Percentiles rank a stretch among this genome's conserved stretches.
Evolutionary conservation across 2,797 vertebrate species (phyloP).

Genomic region (Tapera naevia): DNA sequence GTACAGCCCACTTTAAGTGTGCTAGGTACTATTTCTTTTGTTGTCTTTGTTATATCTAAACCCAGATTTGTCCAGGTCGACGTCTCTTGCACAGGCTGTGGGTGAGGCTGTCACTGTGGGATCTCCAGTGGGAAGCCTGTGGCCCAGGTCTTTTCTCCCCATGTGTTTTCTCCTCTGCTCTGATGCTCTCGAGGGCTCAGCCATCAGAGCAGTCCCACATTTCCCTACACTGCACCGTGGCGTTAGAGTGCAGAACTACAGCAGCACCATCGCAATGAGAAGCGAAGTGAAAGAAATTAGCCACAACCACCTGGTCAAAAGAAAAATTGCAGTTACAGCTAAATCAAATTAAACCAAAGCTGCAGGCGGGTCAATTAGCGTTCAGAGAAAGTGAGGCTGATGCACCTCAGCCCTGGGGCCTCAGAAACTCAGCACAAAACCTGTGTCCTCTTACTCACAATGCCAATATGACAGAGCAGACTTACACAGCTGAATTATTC

Average conservation of each 20-base stretch:
- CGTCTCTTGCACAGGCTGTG: rapidly evolving
- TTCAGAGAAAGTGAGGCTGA: not conserved
- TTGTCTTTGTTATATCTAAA: not conserved
- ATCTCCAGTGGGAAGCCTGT: not conserved
- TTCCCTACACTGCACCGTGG: not conserved
- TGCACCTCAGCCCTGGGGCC: not conserved
- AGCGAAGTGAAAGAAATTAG: not conserved
- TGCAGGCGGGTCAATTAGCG: not conserved
- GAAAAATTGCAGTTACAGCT: not conserved
- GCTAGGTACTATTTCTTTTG: not conserved
- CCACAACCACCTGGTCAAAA: not conserved
- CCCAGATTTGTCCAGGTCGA: not conserved
- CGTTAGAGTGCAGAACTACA: not conserved
- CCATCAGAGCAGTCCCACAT: rapidly evolving
- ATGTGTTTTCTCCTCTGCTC: not conserved
- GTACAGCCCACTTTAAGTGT: not conserved
- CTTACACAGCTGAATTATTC: not conserved
- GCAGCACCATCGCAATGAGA: not conserved
- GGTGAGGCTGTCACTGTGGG: no score
- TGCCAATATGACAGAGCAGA: not conserved
- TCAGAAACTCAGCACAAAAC: not conserved
- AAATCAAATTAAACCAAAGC: not conserved
- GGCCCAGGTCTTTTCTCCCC: not conserved
- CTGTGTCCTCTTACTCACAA: not conserved
- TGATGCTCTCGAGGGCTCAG: not conserved